Evolutionary conservation across 1,140 invertebrate species (phyloP).

Genomic region (Chelonus insularis): DNA sequence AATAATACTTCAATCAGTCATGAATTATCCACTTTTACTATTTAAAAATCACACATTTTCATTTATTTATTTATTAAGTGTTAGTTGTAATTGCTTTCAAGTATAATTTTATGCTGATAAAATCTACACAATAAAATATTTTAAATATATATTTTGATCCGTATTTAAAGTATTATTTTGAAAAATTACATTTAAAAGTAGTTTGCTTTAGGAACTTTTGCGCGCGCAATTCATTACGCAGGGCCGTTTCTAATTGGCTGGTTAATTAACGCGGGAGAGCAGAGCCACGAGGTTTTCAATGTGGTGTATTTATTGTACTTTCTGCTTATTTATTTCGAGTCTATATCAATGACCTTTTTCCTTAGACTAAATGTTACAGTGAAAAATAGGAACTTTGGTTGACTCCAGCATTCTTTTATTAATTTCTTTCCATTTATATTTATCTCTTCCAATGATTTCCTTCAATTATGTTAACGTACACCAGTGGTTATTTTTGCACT

Average conservation of each 20-base stretch:
- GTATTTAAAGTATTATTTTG: too few relatives aligned
- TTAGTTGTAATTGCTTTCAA: neutral
- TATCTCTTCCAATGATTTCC: conserved; percentile 6
- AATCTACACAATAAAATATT: too few relatives aligned
- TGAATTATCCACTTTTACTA: neutral
- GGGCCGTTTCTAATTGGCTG: conserved; percentile 57
- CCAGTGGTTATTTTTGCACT: conserved; percentile 6
- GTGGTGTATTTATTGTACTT: neutral
- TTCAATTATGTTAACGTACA: conserved; percentile 4
- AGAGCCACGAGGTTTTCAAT: conserved; percentile 46
- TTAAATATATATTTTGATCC: too few relatives aligned
- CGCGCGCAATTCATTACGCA: conserved; percentile 59
- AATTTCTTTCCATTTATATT: conserved; percentile 23
- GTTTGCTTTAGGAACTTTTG: conserved; percentile 58
- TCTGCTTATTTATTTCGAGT: too few relatives aligned
- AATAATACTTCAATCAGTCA: neutral
- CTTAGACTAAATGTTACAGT: conserved; percentile 33
- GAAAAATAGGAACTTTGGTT: conserved; percentile 62
- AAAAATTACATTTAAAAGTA: conserved; percentile 17
- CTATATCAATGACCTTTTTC: too few relatives aligned
- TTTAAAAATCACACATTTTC: neutral
- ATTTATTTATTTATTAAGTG: neutral
- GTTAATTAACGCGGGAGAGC: conserved; percentile 57
- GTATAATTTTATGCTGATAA: too few relatives aligned
- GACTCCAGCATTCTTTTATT: conserved; percentile 33